These are phyloP conservation scores for Terebella lapidaria DNA, from an alignment of 2,888 invertebrate species.

Conservation along the genomic window DNA sequence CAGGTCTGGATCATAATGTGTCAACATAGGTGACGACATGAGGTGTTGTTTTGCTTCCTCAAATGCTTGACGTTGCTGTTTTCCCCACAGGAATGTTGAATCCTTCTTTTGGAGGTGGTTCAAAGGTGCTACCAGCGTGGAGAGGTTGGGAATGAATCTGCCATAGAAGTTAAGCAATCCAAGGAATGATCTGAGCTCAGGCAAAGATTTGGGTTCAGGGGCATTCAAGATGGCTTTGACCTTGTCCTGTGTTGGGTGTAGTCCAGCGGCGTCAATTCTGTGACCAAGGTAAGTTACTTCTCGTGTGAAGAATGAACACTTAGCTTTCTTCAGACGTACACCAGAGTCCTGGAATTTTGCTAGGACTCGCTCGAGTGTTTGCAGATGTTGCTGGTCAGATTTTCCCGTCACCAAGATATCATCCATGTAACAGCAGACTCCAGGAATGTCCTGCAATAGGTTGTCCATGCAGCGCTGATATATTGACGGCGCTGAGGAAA, in stretches of 20 bases:
- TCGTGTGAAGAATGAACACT: slow-evolving; percentile 10
- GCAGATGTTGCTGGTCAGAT: not conserved
- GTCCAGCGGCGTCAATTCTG: slow-evolving; percentile 19
- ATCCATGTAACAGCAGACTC: not conserved
- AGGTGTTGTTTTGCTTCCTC: not conserved
- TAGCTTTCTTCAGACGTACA: slow-evolving; percentile 6
- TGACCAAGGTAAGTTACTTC: slow-evolving; percentile 18
- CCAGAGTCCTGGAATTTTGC: not conserved
- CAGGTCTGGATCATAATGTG: not conserved
- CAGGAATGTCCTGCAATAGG: not conserved
- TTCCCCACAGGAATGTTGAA: slow-evolving; percentile 18
- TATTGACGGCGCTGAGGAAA: not conserved
- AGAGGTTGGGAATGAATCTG: slow-evolving; percentile 7
- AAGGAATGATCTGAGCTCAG: slow-evolving; percentile 6
- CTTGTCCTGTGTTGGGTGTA: slow-evolving; percentile 16
- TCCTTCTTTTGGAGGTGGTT: slow-evolving; percentile 12
- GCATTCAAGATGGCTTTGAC: slow-evolving; percentile 14
- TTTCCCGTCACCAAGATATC: not conserved
- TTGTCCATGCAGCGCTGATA: not conserved
- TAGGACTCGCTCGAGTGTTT: not conserved
- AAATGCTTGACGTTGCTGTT: not conserved
- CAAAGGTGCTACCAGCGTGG: slow-evolving; percentile 10
- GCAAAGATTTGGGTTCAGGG: slow-evolving; percentile 6
- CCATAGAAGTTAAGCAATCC: slow-evolving; percentile 12
- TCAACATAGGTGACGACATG: not conserved